Evolutionary conservation across 2,888 invertebrate species (phyloP), one percentile per base, ranked within the genome.

Genomic region (Yponomeuta plumbellus): DNA sequence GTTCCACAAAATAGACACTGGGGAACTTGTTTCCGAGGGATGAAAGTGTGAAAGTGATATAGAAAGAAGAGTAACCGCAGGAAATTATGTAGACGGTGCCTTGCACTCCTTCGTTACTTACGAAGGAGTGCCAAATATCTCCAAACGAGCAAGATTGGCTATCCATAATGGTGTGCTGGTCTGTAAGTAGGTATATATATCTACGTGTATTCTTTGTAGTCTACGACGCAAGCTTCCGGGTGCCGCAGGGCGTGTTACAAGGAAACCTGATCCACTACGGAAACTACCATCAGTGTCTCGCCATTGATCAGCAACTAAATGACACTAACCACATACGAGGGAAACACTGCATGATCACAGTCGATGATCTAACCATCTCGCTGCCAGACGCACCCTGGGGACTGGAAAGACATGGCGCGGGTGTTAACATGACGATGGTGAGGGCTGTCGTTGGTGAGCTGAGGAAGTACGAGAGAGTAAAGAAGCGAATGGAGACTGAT

Each of bases 201-300:
- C 5, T 26, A 34, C 5, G 2, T 3, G 21, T 10, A 6, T 22
- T 11, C 21, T 23, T 65, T 68, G 6, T 66, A 70, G 70, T 70
- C 21, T 67, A 64, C 34, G 70, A 71, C 65, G 70, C 70, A 17
- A 67, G 70, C 23, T 69, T 69, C 39, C 68, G 70, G 11, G 44
- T 69, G 11, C 70, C 70, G 1, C 70, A 70, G 66, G 67, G 70
- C 26, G 39, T 69, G n/a, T 23, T 58, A 10, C 22, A 65, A 22
- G 67, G 67, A 5, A 66, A 66, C 22, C 65, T 67, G 57, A 58
- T 59, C 20, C 66, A 64, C 20, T 67, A 68, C n/a, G 70, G 70
- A 22, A 70, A 71, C 57, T 70, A 66, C 61, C 62, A 20, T 17
- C 70, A 70, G 52, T 71, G 70, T 59, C 67, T 71, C 17, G 62